Evolutionary conservation across 1,140 invertebrate species (phyloP), one percentile per base, ranked within the genome.

Genomic region (Rhizoglyphus robini): DNA sequence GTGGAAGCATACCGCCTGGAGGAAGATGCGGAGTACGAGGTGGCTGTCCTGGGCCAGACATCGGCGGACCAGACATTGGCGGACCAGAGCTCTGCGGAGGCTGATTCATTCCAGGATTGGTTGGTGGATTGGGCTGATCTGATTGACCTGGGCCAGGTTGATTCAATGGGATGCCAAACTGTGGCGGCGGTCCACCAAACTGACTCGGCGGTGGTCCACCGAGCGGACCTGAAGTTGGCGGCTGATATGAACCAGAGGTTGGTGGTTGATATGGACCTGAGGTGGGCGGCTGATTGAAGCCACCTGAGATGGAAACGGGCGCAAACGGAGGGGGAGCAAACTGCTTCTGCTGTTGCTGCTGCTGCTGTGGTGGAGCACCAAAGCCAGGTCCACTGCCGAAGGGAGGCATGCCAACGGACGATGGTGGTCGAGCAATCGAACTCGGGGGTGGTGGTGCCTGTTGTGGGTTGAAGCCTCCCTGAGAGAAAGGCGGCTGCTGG

Each of bases 241-340:
- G 32, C n/a, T 31, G 61, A 62, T 15, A 54, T n/a, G 15, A 13
- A 13, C 60, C 13, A 13, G 34, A 25, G n/a, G n/a, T n/a, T n/a
- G n/a, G n/a, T n/a, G n/a, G n/a, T 31, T 60, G 31, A 11, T 27
- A 11, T 46, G 59, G 59, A 75, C 74, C 73, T 72, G 46, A 34
- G 8, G 18, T 41, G 8, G 8, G 36, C 18, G 41, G 41, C 8
- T n/a, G n/a, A n/a, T n/a, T n/a, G n/a, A n/a, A n/a, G n/a, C n/a
- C n/a, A n/a, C n/a, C n/a, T n/a, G n/a, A n/a, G n/a, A n/a, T n/a
- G n/a, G n/a, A n/a, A n/a, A n/a, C n/a, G n/a, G n/a, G n/a, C n/a
- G n/a, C n/a, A n/a, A n/a, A n/a, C n/a, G n/a, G n/a, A n/a, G n/a
- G n/a, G n/a, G 27, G 41, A 32, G 13, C 34, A 65, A 59, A 63